Conservation (phyloP, 1,140 invertebrate genomes). For the Euschistus heros region DNA sequence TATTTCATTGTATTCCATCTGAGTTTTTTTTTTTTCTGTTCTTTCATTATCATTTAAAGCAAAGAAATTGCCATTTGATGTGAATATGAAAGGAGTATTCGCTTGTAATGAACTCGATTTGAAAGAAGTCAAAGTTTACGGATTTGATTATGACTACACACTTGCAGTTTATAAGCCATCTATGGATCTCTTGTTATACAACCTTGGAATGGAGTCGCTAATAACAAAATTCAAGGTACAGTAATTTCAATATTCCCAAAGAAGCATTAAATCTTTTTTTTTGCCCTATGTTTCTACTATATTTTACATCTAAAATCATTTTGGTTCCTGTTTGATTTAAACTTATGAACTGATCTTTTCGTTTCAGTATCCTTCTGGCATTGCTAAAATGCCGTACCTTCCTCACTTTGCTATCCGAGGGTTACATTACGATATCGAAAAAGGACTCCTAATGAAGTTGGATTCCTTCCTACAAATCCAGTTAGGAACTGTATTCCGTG, state of each 20-base stretch:
- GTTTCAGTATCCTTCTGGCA: constrained; percentile 79
- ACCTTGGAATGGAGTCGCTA: constrained; percentile 75
- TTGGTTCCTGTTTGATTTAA: background rate
- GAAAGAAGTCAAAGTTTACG: constrained; percentile 85
- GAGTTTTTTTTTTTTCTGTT: background rate
- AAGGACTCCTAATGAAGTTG: constrained; percentile 87
- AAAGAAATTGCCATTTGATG: constrained; percentile 77
- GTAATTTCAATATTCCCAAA: background rate
- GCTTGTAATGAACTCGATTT: constrained; percentile 94
- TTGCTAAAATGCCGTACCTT: constrained; percentile 70
- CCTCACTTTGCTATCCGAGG: constrained; percentile 86
- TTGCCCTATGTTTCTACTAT: too few relatives aligned
- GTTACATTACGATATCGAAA: constrained; percentile 92
- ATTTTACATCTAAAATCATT: background rate
- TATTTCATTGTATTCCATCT: too few relatives aligned
- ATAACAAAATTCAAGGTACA: constrained; percentile 79
- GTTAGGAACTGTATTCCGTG: constrained; percentile 85
- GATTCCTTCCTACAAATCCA: constrained; percentile 96
- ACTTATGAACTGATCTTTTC: constrained; percentile 7
- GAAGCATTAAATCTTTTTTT: too few relatives aligned
- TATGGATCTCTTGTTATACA: constrained; percentile 84
- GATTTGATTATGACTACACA: constrained; percentile 98
- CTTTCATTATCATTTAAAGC: constrained; percentile 40
- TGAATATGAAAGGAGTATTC: constrained; percentile 77
- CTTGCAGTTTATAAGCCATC: constrained; percentile 88